Evolutionary conservation across 1,140 invertebrate species (phyloP).

Genomic region (Tenebrio molitor): DNA sequence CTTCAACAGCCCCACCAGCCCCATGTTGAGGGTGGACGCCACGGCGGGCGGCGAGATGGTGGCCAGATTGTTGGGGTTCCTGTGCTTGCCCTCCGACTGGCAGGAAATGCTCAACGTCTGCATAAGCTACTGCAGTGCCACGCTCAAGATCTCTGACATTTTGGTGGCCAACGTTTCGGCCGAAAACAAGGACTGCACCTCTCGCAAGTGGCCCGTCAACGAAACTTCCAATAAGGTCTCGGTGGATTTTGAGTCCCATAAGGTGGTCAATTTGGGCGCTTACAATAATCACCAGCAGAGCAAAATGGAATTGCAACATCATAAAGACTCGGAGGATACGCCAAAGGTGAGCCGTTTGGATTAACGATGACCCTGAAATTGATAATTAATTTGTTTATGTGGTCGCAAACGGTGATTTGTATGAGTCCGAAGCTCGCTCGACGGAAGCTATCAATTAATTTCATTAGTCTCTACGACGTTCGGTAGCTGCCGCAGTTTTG

Average conservation of each 20-base stretch:
- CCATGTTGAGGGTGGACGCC: constrained; percentile 75
- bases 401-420: constrained; percentile 17
- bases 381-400: constrained; percentile 35
- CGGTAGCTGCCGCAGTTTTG: neutral
- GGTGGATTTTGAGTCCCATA: constrained; percentile 80
- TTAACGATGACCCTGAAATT: constrained; percentile 32
- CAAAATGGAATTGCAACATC: constrained; percentile 85
- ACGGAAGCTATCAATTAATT: constrained; percentile 30
- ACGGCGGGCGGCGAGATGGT: constrained; percentile 79
- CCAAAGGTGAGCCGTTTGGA: constrained; percentile 71
- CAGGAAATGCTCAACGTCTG: constrained; percentile 81
- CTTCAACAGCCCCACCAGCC: constrained; percentile 76
- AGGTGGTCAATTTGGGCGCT: constrained; percentile 68
- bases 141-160: constrained; percentile 69
- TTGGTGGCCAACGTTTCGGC: constrained; percentile 77
- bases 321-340: constrained; percentile 79
- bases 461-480: neutral
- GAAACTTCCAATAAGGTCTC: constrained; percentile 72
- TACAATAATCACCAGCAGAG: constrained; percentile 76
- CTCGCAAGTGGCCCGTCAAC: constrained; percentile 73
- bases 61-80: constrained; percentile 82
- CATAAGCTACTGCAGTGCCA: constrained; percentile 78
- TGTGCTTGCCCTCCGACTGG: constrained; percentile 82
- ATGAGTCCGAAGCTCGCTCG: constrained; percentile 3
- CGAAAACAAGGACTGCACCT: constrained; percentile 74